phyloP scores from a whole-genome alignment of 2,888 invertebrate genomes.

The Plutella xylostella region DNA sequence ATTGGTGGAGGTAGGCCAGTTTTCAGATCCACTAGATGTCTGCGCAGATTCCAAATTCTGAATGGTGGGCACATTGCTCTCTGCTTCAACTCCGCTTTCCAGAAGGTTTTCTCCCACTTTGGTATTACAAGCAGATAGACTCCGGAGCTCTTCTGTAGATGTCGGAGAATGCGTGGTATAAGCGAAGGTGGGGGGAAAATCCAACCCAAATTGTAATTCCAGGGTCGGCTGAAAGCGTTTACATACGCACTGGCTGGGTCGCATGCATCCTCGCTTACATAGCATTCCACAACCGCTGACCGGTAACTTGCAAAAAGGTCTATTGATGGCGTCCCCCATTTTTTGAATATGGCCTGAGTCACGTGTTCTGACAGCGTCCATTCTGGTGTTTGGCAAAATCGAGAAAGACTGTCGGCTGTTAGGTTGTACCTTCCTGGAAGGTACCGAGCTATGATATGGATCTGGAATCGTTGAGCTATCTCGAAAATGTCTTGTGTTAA shows the following conservation, averaged over 20 bases:
- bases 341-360: slow-evolving; percentile 5
- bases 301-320: slow-evolving; percentile 10
- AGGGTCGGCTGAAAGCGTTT: slow-evolving; percentile 19
- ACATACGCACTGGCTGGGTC: slow-evolving; percentile 12
- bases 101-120: slow-evolving; percentile 20
- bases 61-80: slow-evolving; percentile 4
- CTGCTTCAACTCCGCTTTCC: slow-evolving; percentile 15
- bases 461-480: neutral
- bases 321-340: slow-evolving; percentile 9
- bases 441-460: neutral
- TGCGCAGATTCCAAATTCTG: neutral
- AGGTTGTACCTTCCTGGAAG: slow-evolving; percentile 6
- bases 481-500: neutral
- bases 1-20: slow-evolving; percentile 14
- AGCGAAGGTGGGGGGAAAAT: slow-evolving; percentile 21
- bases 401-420: slow-evolving; percentile 3
- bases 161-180: slow-evolving; percentile 18
- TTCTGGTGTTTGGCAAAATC: neutral
- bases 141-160: slow-evolving; percentile 18
- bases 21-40: slow-evolving; percentile 2
- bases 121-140: slow-evolving; percentile 21
- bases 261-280: slow-evolving; percentile 8
- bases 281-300: slow-evolving; percentile 6
- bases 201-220: slow-evolving; percentile 18
- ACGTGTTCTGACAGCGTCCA: neutral